Evolutionary conservation across 2,113 vertebrate genomes (phyloP), one percentile per base, ranked within the genome.

Genomic region (Zapornia atra): DNA sequence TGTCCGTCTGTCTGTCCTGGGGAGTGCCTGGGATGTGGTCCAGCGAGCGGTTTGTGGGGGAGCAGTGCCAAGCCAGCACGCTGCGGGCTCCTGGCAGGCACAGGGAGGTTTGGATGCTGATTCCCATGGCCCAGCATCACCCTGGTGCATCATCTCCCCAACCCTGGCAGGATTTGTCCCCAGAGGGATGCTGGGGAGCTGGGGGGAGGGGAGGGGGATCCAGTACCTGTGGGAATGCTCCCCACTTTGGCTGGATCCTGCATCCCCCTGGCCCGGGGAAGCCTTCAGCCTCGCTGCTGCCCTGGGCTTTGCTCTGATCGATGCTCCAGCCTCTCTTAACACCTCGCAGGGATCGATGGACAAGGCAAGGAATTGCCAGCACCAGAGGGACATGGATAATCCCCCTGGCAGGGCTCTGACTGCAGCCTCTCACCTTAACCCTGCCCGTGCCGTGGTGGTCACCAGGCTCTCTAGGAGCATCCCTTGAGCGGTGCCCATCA

Each of bases 321-420:
- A 97, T 97, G 90, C 53, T 88, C 34, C 94, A 94, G 82, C 73
- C 66, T 76, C 92, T 88, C 78, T 93, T 93, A 95, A 93, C 96
- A 82, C 96, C 94, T 94, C n/a, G 15, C 70, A 15, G 90, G 90
- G 95, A 97, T 97, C 96, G 94, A 97, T 97, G 95, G 96, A 95
- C 96, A 93, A 93, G 95, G 96, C 73, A 76, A 92, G 96, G 96
- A 94, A 94, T 87, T 82, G 95, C 87, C 87, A 4, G 84, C 38
- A 4, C 60, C 4, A 17, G 68, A 68, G 95, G 92, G 84, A 87
- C 34, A 3, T 0, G 82, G 95, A 53, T 90, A 65, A 97, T 93
- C 65, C 88, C 73, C 48, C 75, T 17, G 69, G 92, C 73, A 66
- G 25, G 16, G 86, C 80, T 80, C 28, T 79, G 92, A 81, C 56